A percentile compares a stretch with the other conserved stretches of the same genome.
These are phyloP conservation scores for Homarus americanus DNA, from an alignment of 1,140 invertebrate genomes.

Conservation along the genomic window DNA sequence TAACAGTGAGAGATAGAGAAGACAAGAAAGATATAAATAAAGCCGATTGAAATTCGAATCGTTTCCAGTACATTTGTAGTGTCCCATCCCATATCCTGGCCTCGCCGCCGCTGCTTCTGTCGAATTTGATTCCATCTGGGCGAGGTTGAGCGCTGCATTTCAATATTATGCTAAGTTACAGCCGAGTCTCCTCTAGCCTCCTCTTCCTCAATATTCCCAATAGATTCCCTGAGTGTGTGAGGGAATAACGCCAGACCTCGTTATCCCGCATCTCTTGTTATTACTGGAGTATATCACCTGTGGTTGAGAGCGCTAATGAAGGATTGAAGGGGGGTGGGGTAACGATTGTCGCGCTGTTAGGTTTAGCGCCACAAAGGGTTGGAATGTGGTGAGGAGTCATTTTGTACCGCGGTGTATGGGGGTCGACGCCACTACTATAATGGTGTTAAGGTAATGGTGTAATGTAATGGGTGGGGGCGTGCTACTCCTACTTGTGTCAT, in stretches of 20 bases:
- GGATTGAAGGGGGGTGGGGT: neutral
- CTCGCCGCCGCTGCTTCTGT: neutral
- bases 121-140: slow-evolving; percentile 66
- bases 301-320: neutral
- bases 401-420: neutral
- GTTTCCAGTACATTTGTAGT: slow-evolving; percentile 53
- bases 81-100: slow-evolving; percentile 15
- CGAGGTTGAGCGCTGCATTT: slow-evolving; percentile 65
- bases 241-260: neutral
- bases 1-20: no score
- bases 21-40: slow-evolving; percentile 18
- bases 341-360: neutral
- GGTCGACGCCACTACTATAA: neutral
- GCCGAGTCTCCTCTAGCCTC: slow-evolving; percentile 15
- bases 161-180: slow-evolving; percentile 64
- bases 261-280: neutral
- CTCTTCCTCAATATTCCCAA: slow-evolving; percentile 47
- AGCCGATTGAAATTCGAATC: slow-evolving; percentile 53
- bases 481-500: slow-evolving; percentile 5
- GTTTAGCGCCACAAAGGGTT: neutral
- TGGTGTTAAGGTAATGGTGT: slow-evolving; percentile 17
- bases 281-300: neutral
- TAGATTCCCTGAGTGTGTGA: slow-evolving; percentile 11
- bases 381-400: slow-evolving; percentile 4
- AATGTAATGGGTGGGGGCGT: slow-evolving; percentile 4